Evolutionary conservation across 2,888 invertebrate genomes (phyloP).

Genomic region (Strigamia transsilvanica): DNA sequence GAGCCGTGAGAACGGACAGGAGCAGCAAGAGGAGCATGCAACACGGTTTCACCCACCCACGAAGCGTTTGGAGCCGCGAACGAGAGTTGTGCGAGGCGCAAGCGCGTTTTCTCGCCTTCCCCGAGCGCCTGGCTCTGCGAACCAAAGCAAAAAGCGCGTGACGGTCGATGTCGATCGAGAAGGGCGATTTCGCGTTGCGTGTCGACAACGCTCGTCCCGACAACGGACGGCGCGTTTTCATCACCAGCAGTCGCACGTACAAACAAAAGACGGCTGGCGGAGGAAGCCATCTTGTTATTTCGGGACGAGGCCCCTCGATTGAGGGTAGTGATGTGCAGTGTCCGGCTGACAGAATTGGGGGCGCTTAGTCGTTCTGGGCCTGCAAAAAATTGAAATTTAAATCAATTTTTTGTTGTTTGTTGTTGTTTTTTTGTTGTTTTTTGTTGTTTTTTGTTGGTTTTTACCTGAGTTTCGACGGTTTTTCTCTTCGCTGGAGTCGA

Average conservation of each 20-base stretch:
- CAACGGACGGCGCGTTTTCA: slow-evolving; percentile 7
- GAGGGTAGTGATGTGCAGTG: slow-evolving; percentile 53
- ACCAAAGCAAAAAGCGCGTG: background rate
- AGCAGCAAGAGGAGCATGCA: slow-evolving; percentile 11
- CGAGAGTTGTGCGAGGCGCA: background rate
- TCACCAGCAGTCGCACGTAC: slow-evolving; percentile 44
- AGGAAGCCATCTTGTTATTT: slow-evolving; percentile 37
- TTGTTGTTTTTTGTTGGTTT: background rate
- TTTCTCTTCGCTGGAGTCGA: slow-evolving; percentile 13
- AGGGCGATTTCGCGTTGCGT: background rate
- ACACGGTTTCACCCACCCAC: background rate
- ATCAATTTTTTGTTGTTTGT: background rate
- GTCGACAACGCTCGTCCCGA: background rate
- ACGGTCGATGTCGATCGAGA: background rate
- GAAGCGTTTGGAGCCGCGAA: background rate
- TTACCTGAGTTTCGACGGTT: slow-evolving; percentile 43
- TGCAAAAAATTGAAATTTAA: background rate
- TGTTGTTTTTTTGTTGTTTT: background rate
- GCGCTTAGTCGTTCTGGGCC: slow-evolving; percentile 50
- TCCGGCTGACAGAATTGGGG: slow-evolving; percentile 54
- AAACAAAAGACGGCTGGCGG: slow-evolving; percentile 32
- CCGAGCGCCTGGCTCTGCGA: background rate
- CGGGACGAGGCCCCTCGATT: slow-evolving; percentile 50
- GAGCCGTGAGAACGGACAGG: slow-evolving; percentile 15
- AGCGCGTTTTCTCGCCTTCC: background rate